Percentiles rank a stretch among this genome's conserved stretches.
phyloP scores from a whole-genome alignment of 2,888 invertebrate species.

The Embidobia sp. region DNA sequence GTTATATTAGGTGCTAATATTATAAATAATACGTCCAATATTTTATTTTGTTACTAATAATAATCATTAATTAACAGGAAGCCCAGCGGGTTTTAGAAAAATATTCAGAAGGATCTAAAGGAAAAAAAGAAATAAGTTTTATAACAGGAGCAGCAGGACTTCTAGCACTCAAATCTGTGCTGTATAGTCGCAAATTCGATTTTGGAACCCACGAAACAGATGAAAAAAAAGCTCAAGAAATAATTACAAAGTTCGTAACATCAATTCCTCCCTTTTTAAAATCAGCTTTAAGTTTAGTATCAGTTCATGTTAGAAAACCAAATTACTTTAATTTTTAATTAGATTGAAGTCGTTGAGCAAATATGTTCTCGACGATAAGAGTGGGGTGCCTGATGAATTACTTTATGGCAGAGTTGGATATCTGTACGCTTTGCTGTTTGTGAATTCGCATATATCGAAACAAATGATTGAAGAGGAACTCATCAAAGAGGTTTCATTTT shows the following conservation, averaged over 20 bases:
- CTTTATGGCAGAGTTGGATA: conserved; percentile 94
- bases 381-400: conserved; percentile 89
- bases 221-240: conserved; percentile 81
- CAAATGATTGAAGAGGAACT: conserved; percentile 84
- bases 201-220: conserved; percentile 28
- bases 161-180: conserved; percentile 84
- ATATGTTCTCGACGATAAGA: conserved; percentile 83
- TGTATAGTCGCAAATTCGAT: conserved; percentile 76
- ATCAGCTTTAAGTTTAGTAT: too few relatives aligned
- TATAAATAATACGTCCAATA: too few relatives aligned
- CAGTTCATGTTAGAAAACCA: too few relatives aligned
- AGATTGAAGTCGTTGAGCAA: conserved; percentile 84
- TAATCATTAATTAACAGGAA: conserved; percentile 55
- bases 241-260: conserved; percentile 83
- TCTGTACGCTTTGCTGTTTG: conserved; percentile 89
- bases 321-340: too few relatives aligned
- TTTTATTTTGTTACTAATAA: too few relatives aligned
- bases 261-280: too few relatives aligned
- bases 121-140: conserved; percentile 84
- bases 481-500: conserved; percentile 82
- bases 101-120: conserved; percentile 79
- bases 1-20: too few relatives aligned
- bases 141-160: conserved; percentile 87
- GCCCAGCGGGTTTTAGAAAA: conserved; percentile 34
- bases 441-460: conserved; percentile 86